Conservation (phyloP, 2,797 vertebrate genomes). For the Dicrostonyx torquatus region DNA sequence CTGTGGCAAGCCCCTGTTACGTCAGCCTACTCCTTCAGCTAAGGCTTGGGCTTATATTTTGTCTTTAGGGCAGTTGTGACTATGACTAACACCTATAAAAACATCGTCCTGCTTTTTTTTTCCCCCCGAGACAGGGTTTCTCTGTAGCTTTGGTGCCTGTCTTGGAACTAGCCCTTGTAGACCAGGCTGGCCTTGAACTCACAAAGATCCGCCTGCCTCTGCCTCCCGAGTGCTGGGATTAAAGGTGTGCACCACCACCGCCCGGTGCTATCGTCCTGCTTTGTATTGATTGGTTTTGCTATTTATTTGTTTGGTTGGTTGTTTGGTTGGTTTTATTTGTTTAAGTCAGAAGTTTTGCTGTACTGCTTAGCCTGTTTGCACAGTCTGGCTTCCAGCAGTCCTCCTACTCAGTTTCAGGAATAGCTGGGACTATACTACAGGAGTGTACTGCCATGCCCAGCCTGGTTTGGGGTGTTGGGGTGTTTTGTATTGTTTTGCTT, state of each 20-base stretch:
- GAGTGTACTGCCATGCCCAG: neutral
- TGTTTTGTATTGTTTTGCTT: neutral
- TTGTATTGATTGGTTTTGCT: constrained; percentile 1
- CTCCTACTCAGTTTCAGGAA: neutral
- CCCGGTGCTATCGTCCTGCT: neutral
- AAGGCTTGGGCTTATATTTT: neutral
- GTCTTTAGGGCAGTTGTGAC: neutral
- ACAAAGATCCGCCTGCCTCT: too few species aligned
- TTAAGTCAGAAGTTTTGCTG: neutral
- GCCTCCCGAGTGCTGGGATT: too few species aligned
- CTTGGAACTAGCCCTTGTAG: too few species aligned
- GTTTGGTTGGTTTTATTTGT: neutral
- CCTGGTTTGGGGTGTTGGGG: neutral
- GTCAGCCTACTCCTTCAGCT: neutral
- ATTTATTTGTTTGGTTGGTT: neutral
- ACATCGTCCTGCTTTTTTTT: neutral
- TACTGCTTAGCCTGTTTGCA: neutral
- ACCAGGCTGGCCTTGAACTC: too few species aligned
- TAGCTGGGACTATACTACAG: neutral
- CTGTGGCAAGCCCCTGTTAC: neutral
- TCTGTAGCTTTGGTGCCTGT: too few species aligned
- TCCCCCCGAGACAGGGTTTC: too few species aligned
- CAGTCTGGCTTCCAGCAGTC: neutral
- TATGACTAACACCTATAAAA: neutral
- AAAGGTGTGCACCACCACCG: too few species aligned